Evolutionary conservation across 2,888 invertebrate species (phyloP), one percentile per base, ranked within the genome.

Genomic region (Clanis bilineata): DNA sequence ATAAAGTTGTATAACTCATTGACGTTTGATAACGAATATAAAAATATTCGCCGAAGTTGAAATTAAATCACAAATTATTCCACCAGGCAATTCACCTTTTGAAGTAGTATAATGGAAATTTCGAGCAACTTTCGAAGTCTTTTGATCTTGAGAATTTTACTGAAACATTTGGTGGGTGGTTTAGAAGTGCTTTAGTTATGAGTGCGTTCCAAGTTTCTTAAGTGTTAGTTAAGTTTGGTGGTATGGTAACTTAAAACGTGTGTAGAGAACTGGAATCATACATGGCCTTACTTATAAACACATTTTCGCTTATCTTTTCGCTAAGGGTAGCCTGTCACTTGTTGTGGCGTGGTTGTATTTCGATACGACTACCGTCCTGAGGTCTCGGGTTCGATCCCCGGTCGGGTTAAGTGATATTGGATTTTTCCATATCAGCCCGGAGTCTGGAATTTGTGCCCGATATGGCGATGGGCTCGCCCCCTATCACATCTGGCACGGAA

Each of bases 121-220:
- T 88, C 77, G 76, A 78, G 78, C 79, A 86, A 86, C 86, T 85
- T 77, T 81, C 76, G 83, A 85, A 82, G 77, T 77, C 85, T 83
- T 88, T 89, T 88, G 86, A 86, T 88, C 85, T 84, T 81, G 75
- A 76, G 77, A 83, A 83, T 85, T 84, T 82, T 73, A 76, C 75
- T 74, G 74, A 78, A 85, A 79, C 78, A 77, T 75, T 79, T 68
- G 71, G 74, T 71, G 73, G 80, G 83, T 80, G 77, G 74, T 74
- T 75, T 70, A 76, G 70, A 72, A 76, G 67, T 71, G 68, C 66
- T 66, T 66, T 73, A 72, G 74, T 73, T 68, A 62, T 66, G 70
- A 64, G 64, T 61, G 67, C 64, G 70, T 69, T 70, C 63, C 71
- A 80, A 79, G 69, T 78, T 79, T 70, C 51, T 58, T 68, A 70